phyloP scores from a whole-genome alignment of 2,797 vertebrate genomes.

The Podargus strigoides region DNA sequence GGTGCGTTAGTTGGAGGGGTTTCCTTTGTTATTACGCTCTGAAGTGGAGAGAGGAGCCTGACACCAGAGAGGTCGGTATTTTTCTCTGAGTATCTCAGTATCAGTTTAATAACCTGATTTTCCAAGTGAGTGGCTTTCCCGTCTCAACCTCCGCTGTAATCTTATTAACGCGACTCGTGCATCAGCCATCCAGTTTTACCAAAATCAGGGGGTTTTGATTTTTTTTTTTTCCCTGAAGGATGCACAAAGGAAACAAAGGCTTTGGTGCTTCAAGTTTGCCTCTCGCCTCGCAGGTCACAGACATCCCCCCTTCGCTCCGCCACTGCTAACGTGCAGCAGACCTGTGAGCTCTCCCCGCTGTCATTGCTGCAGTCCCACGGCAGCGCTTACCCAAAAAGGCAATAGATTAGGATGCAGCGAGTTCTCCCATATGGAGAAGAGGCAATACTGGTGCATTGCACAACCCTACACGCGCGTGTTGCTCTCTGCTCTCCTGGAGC shows the following conservation, averaged over 20 bases:
- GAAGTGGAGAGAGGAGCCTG: not conserved
- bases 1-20: not conserved
- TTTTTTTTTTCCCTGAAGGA: not conserved
- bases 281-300: not conserved
- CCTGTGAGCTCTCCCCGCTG: not conserved
- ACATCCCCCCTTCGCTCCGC: not conserved
- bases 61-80: not conserved
- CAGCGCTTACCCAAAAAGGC: slow-evolving; percentile 57
- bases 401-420: slow-evolving; percentile 47
- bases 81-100: not conserved
- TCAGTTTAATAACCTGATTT: slow-evolving; percentile 20
- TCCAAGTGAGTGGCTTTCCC: not conserved
- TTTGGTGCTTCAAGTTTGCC: not conserved
- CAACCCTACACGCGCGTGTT: slow-evolving; percentile 15
- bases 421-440: slow-evolving; percentile 34
- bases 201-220: not conserved
- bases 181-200: not conserved
- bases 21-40: not conserved
- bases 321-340: not conserved
- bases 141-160: not conserved
- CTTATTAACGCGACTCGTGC: not conserved
- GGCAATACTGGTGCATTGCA: slow-evolving; percentile 71
- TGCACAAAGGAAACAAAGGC: slow-evolving; percentile 39
- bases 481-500: no score
- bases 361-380: slow-evolving; percentile 61